Evolutionary conservation across 2,113 vertebrate genomes (phyloP).

Genomic region (Neotoma lepida): DNA sequence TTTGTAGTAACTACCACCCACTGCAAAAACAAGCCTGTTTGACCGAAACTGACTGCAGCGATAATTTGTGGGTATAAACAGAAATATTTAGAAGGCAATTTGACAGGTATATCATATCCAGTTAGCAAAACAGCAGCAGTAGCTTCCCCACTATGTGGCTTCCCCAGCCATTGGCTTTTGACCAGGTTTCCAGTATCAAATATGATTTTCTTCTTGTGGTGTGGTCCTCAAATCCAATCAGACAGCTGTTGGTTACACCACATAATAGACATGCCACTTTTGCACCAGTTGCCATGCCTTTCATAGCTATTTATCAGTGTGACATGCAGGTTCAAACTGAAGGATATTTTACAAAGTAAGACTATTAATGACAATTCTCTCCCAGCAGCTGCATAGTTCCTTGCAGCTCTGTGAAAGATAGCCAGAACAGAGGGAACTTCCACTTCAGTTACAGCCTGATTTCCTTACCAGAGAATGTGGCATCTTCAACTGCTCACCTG

Average conservation of each 20-base stretch:
- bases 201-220: neutral
- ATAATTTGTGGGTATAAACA: neutral
- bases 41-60: neutral
- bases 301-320: too few species aligned
- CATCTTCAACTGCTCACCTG: neutral
- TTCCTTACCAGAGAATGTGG: neutral
- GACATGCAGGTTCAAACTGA: neutral
- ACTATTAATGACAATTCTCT: neutral
- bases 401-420: neutral
- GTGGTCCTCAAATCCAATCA: neutral
- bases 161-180: neutral
- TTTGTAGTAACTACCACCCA: neutral
- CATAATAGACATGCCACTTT: neutral
- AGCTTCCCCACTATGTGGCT: neutral
- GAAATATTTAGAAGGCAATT: neutral
- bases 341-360: neutral
- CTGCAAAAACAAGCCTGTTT: neutral
- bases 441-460: neutral
- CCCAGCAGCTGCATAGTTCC: neutral
- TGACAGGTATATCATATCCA: neutral
- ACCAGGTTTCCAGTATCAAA: neutral
- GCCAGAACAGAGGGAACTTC: neutral
- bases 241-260: neutral
- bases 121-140: neutral
- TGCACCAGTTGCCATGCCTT: neutral